Base-by-base conservation (phyloP, 2,113 vertebrate species). In the Seriola dumerili region DNA sequence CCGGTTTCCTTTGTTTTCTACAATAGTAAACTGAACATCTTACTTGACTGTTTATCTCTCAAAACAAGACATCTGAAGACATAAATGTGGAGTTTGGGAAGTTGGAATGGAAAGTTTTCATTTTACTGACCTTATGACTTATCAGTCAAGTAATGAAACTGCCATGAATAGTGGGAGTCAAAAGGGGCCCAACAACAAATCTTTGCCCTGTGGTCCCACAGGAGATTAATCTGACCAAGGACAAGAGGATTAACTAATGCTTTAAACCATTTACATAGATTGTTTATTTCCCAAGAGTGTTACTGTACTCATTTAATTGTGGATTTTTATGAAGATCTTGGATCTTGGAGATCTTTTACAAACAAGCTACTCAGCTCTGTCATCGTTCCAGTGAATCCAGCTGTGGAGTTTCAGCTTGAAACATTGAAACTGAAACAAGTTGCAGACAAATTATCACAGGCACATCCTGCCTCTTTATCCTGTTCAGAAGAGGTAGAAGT, bases 191-290 rank as follows among this genome's bases (percentile, higher is more conserved):
- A 38, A 38, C 4, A 13, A 46, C 12, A 46, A 46, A 46, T 48
- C 4, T 48, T 17, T 48, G 46, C 16, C 14, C 5, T 16, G 46
- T 4, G 16, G 46, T 4, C 48, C 17, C 5, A 5, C 1, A 2
- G 7, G 19, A n/a, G 50, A 52, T 19, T 50, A 50, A 50, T 21
- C 19, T 52, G 50, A 2, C 19, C 19, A 21, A 21, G 1, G 57
- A 61, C 62, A 79, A 29, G 25, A 34, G 68, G 86, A 85, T 85
- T 83, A 86, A 66, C 72, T 58, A 5, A 3, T 6, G n/a, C 4
- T 57, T 55, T 34, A 3, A 42, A 38, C 5, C 32, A 10, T 66
- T 66, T 66, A 23, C 17, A 36, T 36, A 21, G 36, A 23, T 4
- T 1, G 34, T 38, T 1, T 34, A 17, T 12, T 29, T 1, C 25